Base-by-base conservation (phyloP, 2,113 vertebrate species). In the Bos indicus region DNA sequence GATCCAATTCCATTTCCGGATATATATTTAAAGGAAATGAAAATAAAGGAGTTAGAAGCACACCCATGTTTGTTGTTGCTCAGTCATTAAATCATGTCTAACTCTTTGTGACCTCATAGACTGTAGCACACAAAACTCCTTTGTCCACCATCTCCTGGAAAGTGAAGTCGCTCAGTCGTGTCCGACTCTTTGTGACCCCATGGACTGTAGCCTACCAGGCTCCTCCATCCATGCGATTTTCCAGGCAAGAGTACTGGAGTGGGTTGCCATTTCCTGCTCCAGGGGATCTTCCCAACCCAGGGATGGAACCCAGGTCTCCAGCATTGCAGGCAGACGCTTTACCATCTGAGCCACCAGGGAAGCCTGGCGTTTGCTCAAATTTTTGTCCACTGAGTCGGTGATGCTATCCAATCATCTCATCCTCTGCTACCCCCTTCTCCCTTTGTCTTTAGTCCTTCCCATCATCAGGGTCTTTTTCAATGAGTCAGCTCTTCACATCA, bases 361-460 rank as follows among this genome's bases (percentile, higher is more conserved):
- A 6, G 43, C 6, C 48, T 48, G 67, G 19, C 40, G 10, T 74
- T 40, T 40, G 10, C 67, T 13, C n/a, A 25, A 12, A 74, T 23
- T 74, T 23, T 13, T 40, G 10, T 74, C n/a, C 19, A 40, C 19
- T 74, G 67, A 74, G 36, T 40, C 10, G 19, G 10, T 74, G 19
- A 40, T 74, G 67, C n/a, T 23, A 13, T 74, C 67, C 21, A 40
- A 74, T 19, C 19, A 25, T 12, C 19, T 74, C n/a, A 40, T 74
- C 67, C 67, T 74, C n/a, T 36, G n/a, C 19, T 0, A 0, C 2
- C 33, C 10, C 10, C n/a, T 74, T 74, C 19, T 40, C 67, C 21
- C 11, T 23, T 23, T 74, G 67, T 23, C n/a, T 12, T 74, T 36
- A 74, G 5, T 74, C 67, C 5, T 74, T 74, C 10, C 36, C 67